Percentiles rank a stretch among this genome's conserved stretches.
Conservation (phyloP, 2,888 invertebrate species). For the Lepidocyrtoides sp. region DNA sequence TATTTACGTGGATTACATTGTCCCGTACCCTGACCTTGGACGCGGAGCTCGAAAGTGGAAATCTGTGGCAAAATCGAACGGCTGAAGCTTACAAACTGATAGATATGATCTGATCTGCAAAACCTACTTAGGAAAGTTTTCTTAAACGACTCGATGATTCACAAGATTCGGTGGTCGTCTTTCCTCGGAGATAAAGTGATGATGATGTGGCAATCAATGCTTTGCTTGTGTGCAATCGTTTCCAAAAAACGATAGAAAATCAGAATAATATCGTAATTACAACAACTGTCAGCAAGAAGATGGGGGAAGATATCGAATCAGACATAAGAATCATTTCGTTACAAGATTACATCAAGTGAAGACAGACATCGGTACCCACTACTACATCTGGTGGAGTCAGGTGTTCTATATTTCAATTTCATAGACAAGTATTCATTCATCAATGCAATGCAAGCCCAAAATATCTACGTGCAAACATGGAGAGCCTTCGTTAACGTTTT, state of each 20-base stretch:
- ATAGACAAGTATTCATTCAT: constrained; percentile 40
- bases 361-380: constrained; percentile 33
- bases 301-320: constrained; percentile 70
- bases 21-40: constrained; percentile 58
- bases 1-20: constrained; percentile 72
- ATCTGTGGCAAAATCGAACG: constrained; percentile 75
- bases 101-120: constrained; percentile 53
- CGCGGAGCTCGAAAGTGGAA: constrained; percentile 72
- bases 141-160: constrained; percentile 76
- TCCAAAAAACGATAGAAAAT: constrained; percentile 25
- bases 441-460: constrained; percentile 37
- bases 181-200: constrained; percentile 74
- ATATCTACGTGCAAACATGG: constrained; percentile 25
- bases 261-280: constrained; percentile 68
- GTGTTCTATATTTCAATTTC: constrained; percentile 57
- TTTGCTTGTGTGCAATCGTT: constrained; percentile 67
- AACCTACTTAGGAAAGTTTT: constrained; percentile 66
- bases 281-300: constrained; percentile 61
- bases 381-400: constrained; percentile 18
- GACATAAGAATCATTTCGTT: constrained; percentile 66
- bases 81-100: constrained; percentile 60
- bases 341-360: constrained; percentile 56
- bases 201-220: constrained; percentile 65
- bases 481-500: too few species aligned
- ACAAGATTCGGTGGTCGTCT: constrained; percentile 79